Evolutionary conservation across 2,113 vertebrate genomes (phyloP).

Genomic region (Antechinus flavipes): DNA sequence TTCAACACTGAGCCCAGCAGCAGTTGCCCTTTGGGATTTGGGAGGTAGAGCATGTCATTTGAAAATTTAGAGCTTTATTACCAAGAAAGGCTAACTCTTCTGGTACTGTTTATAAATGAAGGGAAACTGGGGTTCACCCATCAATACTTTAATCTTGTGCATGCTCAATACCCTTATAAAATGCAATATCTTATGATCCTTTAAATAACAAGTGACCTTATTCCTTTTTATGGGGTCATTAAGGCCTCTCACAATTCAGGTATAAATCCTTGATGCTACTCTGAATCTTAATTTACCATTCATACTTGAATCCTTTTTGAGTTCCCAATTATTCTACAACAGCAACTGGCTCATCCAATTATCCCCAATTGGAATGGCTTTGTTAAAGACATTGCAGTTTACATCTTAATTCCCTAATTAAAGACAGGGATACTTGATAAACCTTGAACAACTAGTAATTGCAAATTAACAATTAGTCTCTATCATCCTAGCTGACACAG

Average conservation of each 20-base stretch:
- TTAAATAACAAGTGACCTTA: constrained; percentile 82
- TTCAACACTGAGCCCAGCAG: constrained; percentile 67
- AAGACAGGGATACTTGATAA: constrained; percentile 81
- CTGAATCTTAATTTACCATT: constrained; percentile 83
- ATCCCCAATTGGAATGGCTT: constrained; percentile 80
- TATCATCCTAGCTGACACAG: constrained; percentile 59
- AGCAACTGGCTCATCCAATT: constrained; percentile 80
- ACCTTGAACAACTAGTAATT: constrained; percentile 82
- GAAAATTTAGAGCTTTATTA: constrained; percentile 67
- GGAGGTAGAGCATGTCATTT: constrained; percentile 49
- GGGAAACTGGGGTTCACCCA: constrained; percentile 3
- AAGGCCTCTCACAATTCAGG: constrained; percentile 70
- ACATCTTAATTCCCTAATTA: constrained; percentile 83
- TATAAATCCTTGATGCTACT: constrained; percentile 78
- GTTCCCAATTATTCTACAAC: constrained; percentile 81
- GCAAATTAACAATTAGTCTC: constrained; percentile 79
- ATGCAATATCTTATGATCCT: constrained; percentile 71
- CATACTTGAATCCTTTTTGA: constrained; percentile 73
- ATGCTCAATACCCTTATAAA: constrained; percentile 74
- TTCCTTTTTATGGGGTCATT: constrained; percentile 80
- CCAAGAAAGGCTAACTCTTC: constrained; percentile 56
- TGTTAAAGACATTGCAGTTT: constrained; percentile 82
- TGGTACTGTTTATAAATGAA: constrained; percentile 62
- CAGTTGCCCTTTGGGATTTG: constrained; percentile 59
- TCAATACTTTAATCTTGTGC: constrained; percentile 66